phyloP scores from a whole-genome alignment of 35 echinoderm and acorn worm species.

The Heliocidaris erythrogramma region DNA sequence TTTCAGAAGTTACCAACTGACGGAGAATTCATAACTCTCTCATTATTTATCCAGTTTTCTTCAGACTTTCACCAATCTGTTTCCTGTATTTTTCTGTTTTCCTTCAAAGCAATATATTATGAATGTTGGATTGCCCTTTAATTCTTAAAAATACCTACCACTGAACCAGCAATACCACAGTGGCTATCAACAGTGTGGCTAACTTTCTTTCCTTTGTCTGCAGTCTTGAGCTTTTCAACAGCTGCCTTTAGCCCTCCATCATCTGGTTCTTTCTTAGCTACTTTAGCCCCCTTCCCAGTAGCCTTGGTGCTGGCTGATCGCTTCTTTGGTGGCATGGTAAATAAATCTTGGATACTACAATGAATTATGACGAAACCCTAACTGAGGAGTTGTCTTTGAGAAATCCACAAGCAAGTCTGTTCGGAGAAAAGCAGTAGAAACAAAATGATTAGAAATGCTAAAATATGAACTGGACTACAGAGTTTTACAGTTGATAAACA shows the following conservation, averaged over 20 bases:
- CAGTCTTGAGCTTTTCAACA: constrained; percentile 75
- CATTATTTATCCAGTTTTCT: background rate
- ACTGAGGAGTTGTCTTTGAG: no score
- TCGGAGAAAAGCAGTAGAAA: no score
- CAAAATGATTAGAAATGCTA: no score
- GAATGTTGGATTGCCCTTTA: background rate
- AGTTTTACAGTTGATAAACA: no score
- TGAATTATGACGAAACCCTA: background rate
- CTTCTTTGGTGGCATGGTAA: constrained; percentile 69
- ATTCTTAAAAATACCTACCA: background rate
- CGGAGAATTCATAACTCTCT: background rate
- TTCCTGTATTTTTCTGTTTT: no score
- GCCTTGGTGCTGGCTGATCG: constrained; percentile 58
- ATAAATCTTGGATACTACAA: background rate
- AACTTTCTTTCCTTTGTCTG: constrained; percentile 72
- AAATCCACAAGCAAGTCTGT: no score
- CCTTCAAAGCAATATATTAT: no score
- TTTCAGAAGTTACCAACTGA: no score
- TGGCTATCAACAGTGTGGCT: constrained; percentile 52
- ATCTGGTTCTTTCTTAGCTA: constrained; percentile 11
- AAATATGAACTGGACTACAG: no score
- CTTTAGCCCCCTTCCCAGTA: constrained; percentile 27
- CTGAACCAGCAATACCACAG: background rate
- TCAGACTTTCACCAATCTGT: no score
- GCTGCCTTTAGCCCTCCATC: constrained; percentile 58